These are phyloP conservation scores for Drosophila lacteicornis DNA, from an alignment of 1,140 invertebrate genomes.

Conservation along the genomic window DNA sequence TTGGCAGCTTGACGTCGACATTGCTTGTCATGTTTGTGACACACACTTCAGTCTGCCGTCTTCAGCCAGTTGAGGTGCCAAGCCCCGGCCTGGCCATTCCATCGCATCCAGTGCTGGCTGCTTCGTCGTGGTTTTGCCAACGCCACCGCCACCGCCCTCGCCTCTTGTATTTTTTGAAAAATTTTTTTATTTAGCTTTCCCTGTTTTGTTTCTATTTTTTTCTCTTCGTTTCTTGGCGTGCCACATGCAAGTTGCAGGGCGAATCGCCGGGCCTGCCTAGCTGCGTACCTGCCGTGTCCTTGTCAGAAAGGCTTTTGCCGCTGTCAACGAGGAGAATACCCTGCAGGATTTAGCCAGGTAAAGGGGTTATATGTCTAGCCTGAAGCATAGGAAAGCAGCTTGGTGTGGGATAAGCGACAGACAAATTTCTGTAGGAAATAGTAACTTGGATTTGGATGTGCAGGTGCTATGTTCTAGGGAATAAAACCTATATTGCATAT, in stretches of 20 bases:
- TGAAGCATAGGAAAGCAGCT: not conserved
- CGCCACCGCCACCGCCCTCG: slow-evolving; percentile 6
- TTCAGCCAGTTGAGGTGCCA: slow-evolving; percentile 48
- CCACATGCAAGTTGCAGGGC: slow-evolving; percentile 52
- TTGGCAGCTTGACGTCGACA: slow-evolving; percentile 65
- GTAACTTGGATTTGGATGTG: not conserved
- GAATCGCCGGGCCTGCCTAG: slow-evolving; percentile 39
- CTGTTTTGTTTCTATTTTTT: slow-evolving; percentile 7
- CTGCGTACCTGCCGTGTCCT: slow-evolving; percentile 62
- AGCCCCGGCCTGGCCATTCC: slow-evolving; percentile 30
- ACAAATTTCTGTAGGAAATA: not conserved
- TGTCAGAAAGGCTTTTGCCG: slow-evolving; percentile 63
- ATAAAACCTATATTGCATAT: not conserved
- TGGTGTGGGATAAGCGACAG: too few relatives aligned
- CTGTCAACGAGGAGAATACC: slow-evolving; percentile 52
- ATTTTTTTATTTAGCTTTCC: slow-evolving; percentile 29
- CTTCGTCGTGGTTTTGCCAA: slow-evolving; percentile 39
- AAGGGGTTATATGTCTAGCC: slow-evolving; percentile 18
- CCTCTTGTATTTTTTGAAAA: slow-evolving; percentile 9
- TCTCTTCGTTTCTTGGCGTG: slow-evolving; percentile 42
- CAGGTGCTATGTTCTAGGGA: too few relatives aligned
- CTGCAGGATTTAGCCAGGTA: slow-evolving; percentile 4
- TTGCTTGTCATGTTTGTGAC: slow-evolving; percentile 80
- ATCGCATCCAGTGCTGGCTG: slow-evolving; percentile 26
- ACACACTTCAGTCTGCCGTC: slow-evolving; percentile 72